A percentile compares a stretch with the other conserved stretches of the same genome.
These are phyloP conservation scores for Dipus sagitta DNA, from an alignment of 2,797 vertebrate species.

Conservation along the genomic window DNA sequence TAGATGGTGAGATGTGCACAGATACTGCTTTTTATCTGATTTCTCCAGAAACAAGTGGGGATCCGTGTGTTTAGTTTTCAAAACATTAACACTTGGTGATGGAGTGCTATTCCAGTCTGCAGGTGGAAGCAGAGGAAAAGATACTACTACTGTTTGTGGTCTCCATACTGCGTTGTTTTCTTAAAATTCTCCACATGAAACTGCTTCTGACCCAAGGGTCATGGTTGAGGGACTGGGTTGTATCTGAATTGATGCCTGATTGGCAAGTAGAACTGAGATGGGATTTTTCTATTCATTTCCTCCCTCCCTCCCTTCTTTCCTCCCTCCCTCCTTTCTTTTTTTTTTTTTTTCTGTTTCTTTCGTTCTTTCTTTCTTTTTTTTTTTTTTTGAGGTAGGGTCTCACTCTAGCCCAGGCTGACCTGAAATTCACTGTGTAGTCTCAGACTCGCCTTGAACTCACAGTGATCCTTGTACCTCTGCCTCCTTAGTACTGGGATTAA, in stretches of 20 bases:
- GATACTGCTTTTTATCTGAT: background rate
- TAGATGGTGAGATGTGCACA: background rate
- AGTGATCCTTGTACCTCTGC: too few species aligned
- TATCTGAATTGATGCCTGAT: background rate
- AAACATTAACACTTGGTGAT: conserved; percentile 4
- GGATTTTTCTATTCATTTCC: background rate
- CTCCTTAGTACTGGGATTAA: too few species aligned
- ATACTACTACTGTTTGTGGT: background rate
- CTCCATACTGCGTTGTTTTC: background rate
- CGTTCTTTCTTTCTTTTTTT: too few species aligned
- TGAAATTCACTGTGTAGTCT: too few species aligned
- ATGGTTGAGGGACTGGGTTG: background rate
- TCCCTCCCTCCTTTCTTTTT: too few species aligned
- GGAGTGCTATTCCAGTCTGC: background rate
- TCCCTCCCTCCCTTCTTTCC: too few species aligned
- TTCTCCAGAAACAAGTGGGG: background rate
- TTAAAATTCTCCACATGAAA: conserved; percentile 40
- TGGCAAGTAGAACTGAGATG: background rate
- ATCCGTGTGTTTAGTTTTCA: background rate
- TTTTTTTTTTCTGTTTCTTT: too few species aligned
- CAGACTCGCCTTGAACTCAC: too few species aligned
- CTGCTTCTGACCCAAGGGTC: background rate
- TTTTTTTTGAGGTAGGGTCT: too few species aligned
- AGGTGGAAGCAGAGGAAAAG: background rate
- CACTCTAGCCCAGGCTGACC: too few species aligned